Base-by-base conservation (phyloP, 2,113 vertebrate species). In the Excalfactoria chinensis region DNA sequence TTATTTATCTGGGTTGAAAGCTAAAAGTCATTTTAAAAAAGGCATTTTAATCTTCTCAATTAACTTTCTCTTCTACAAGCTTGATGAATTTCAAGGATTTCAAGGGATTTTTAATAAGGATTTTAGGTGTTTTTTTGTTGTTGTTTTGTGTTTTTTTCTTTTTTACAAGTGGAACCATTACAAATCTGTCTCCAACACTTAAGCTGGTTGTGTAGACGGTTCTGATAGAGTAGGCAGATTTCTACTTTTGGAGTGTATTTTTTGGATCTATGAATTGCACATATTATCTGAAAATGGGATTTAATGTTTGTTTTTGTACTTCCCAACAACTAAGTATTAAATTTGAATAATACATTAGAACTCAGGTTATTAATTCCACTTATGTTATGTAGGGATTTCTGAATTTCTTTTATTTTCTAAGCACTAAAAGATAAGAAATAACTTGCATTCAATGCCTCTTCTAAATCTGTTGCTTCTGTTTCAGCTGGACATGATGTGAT, bases 401-500 rank as follows among this genome's bases (percentile, higher is more conserved):
- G 12, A 41, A 51, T 37, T 19, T 49, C 17, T 21, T 9, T 81
- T 60, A 4, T 80, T 75, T 72, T 64, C 9, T 55, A 22, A 69
- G 59, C 7, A 3, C 19, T 70, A 17, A 76, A 46, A 14, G 4
- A 2, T 53, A 72, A 46, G 7, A 66, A 66, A 49, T 48, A 77
- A 23, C 40, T 67, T 90, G 6, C 70, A 82, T 62, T 55, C 43
- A 53, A 2, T 79, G 10, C 12, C 71, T n/a, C 26, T 91, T 87
- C 79, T 70, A 69, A 96, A 80, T 79, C 4, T 70, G 3, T 91
- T 92, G 63, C 95, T 97, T 97, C 95, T 95, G 1, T 97, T 97
- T 98, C 98, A 99, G 99, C 97, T 99, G 97, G 99, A 99, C 97
- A 98, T 99, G 98, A 99, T 99, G 95, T 99, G 97, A 98, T 48